These are phyloP conservation scores for Hippocampus kuda DNA, from an alignment of 2,797 vertebrate species.

Conservation along the genomic window DNA sequence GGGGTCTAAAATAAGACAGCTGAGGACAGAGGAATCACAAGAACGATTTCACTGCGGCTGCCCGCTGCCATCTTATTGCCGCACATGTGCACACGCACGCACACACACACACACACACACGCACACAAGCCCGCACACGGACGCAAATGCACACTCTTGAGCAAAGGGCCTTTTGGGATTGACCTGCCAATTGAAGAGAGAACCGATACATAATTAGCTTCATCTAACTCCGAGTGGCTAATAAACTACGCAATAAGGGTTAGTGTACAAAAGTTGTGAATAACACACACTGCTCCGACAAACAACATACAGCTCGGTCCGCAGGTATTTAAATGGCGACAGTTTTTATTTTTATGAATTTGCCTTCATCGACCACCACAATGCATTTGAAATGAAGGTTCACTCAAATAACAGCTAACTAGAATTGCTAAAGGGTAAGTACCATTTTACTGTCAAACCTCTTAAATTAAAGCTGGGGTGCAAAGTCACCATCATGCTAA, in stretches of 20 bases:
- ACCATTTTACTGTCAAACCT: too few relatives aligned
- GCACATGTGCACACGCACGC: neutral
- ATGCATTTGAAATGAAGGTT: neutral
- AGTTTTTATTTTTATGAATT: neutral
- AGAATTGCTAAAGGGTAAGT: neutral
- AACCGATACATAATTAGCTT: neutral
- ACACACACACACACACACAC: neutral
- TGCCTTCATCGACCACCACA: neutral
- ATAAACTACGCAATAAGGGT: too few relatives aligned
- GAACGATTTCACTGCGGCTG: neutral
- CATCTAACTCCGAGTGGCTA: neutral
- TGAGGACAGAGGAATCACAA: neutral
- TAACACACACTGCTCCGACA: too few relatives aligned
- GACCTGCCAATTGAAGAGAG: neutral
- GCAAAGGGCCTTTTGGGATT: neutral
- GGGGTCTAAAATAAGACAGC: too few relatives aligned
- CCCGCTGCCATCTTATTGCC: neutral
- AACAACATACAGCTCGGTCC: neutral
- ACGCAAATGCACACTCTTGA: neutral
- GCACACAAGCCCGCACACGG: too few relatives aligned
- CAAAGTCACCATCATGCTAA: too few relatives aligned
- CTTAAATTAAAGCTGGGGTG: neutral
- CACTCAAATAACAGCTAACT: neutral
- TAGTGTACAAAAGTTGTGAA: too few relatives aligned
- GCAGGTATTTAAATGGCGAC: neutral